These are phyloP conservation scores for Phaonia tiefii DNA, from an alignment of 2,888 invertebrate species.

Conservation along the genomic window DNA sequence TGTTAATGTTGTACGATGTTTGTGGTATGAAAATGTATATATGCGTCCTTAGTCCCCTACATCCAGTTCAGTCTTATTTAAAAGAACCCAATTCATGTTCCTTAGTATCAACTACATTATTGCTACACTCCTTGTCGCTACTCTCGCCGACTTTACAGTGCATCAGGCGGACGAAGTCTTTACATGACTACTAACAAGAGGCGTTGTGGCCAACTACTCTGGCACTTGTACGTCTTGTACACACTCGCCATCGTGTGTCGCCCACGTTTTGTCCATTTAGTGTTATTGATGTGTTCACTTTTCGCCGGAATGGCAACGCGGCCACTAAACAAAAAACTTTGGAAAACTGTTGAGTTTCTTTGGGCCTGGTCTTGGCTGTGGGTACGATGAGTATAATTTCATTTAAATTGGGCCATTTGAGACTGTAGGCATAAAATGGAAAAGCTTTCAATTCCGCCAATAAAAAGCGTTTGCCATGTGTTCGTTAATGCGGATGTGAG, in stretches of 20 bases:
- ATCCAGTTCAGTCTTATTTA: slow-evolving; percentile 42
- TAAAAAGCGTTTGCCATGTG: slow-evolving; percentile 55
- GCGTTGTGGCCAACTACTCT: slow-evolving; percentile 53
- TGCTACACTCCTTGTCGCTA: slow-evolving; percentile 32
- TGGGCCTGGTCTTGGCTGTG: neutral
- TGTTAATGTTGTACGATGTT: neutral
- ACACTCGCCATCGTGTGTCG: slow-evolving; percentile 30
- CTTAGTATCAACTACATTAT: slow-evolving; percentile 25
- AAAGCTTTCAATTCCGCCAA: slow-evolving; percentile 65
- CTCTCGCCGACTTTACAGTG: slow-evolving; percentile 10
- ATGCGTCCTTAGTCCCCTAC: neutral
- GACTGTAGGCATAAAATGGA: slow-evolving; percentile 59
- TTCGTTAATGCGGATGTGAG: slow-evolving; percentile 37
- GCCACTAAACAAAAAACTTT: slow-evolving; percentile 34
- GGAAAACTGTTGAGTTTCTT: slow-evolving; percentile 56
- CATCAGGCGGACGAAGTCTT: slow-evolving; percentile 2
- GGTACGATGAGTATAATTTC: slow-evolving; percentile 57
- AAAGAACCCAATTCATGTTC: slow-evolving; percentile 44
- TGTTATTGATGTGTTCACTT: slow-evolving; percentile 58
- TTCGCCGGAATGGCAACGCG: slow-evolving; percentile 32
- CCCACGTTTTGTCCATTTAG: slow-evolving; percentile 62
- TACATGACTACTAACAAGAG: slow-evolving; percentile 42
- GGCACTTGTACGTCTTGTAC: neutral
- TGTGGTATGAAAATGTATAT: too few species aligned
- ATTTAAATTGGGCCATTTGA: slow-evolving; percentile 64